These are phyloP conservation scores for Leucophora obtusa DNA, from an alignment of 2,888 invertebrate species.

Conservation along the genomic window DNA sequence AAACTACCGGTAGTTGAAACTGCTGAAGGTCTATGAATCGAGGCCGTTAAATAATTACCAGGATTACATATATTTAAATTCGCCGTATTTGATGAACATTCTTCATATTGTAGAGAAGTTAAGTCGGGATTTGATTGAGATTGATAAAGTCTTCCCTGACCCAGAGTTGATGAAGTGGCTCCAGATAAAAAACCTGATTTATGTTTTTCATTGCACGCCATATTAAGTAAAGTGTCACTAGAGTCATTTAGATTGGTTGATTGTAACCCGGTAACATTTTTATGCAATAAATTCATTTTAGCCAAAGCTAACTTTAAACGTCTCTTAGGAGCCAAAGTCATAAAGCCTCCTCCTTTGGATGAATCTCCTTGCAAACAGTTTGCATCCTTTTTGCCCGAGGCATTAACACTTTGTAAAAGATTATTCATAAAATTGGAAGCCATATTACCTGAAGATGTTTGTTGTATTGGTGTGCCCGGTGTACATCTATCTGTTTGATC, in stretches of 20 bases:
- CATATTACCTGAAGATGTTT: slow-evolving; percentile 73
- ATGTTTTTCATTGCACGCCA: slow-evolving; percentile 65
- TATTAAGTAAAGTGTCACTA: slow-evolving; percentile 70
- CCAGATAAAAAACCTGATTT: slow-evolving; percentile 68
- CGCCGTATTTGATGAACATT: slow-evolving; percentile 79
- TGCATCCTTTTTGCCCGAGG: slow-evolving; percentile 71
- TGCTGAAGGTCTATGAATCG: slow-evolving; percentile 72
- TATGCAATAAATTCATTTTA: slow-evolving; percentile 88
- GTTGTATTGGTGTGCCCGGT: slow-evolving; percentile 68
- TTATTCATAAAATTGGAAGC: slow-evolving; percentile 80
- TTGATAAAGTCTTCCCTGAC: slow-evolving; percentile 82
- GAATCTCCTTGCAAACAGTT: slow-evolving; percentile 53
- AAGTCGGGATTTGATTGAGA: slow-evolving; percentile 94
- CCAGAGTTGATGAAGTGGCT: slow-evolving; percentile 70
- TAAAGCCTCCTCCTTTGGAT: slow-evolving; percentile 84
- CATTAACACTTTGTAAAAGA: slow-evolving; percentile 78
- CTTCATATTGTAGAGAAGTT: slow-evolving; percentile 85
- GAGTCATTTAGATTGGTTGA: slow-evolving; percentile 73
- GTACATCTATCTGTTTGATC: slow-evolving; percentile 78
- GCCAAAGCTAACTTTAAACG: slow-evolving; percentile 90
- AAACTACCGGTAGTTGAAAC: slow-evolving; percentile 70
- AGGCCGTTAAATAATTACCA: slow-evolving; percentile 70
- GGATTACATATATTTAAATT: slow-evolving; percentile 43
- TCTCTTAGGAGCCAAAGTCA: slow-evolving; percentile 91
- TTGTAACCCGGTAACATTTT: slow-evolving; percentile 69